These are phyloP conservation scores for Incurvaria masculella DNA, from an alignment of 2,888 invertebrate species.

Conservation along the genomic window DNA sequence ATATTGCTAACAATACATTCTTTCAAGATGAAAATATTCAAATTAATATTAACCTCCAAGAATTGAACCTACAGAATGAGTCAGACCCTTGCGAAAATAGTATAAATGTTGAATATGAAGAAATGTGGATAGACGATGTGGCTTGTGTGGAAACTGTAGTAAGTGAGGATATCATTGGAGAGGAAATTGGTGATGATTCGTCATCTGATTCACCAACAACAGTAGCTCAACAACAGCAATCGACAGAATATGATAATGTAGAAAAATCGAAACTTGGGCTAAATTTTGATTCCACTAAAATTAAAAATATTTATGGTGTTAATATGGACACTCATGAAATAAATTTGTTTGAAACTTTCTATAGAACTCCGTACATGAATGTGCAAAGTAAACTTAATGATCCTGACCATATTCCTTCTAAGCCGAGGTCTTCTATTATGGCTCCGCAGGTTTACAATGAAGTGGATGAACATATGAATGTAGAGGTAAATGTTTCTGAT, in stretches of 20 bases:
- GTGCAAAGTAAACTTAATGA: constrained; percentile 19
- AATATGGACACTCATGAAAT: constrained; percentile 32
- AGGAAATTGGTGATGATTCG: constrained; percentile 24
- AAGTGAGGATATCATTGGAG: constrained; percentile 41
- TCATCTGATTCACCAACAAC: neutral
- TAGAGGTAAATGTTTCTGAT: too few species aligned
- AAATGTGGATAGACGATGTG: constrained; percentile 45
- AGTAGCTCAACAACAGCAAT: neutral
- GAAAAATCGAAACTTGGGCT: neutral
- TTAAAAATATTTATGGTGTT: constrained; percentile 34
- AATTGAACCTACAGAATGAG: too few species aligned
- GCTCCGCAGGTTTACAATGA: too few species aligned
- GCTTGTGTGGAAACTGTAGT: constrained; percentile 47
- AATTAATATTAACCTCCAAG: too few species aligned
- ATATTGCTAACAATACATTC: too few species aligned
- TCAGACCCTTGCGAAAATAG: neutral
- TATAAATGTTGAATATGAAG: constrained; percentile 18
- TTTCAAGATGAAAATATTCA: too few species aligned
- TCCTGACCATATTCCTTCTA: too few species aligned
- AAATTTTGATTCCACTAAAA: constrained; percentile 23
- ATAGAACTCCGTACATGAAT: constrained; percentile 38
- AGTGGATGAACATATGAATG: too few species aligned
- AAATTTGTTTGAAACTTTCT: constrained; percentile 35
- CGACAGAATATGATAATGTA: neutral
- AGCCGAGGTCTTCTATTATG: too few species aligned